Base-by-base conservation (phyloP, 92 coral and sea anemone species). In the Nematostella vectensis region DNA sequence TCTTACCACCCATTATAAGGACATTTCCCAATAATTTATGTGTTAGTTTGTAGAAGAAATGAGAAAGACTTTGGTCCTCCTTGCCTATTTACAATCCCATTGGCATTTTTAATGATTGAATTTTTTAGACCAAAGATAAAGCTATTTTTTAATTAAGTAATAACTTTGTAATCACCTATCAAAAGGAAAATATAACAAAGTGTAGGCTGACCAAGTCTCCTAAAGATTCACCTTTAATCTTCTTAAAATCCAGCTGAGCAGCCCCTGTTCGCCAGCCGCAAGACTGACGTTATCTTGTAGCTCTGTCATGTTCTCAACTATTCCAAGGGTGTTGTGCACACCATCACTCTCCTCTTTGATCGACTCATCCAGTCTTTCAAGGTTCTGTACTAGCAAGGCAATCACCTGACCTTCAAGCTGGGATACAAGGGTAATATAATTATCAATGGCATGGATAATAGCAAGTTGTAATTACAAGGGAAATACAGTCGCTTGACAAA, bases 311-410 rank as follows among this genome's bases (percentile, higher is more conserved):
- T 91, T 91, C 58, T 91, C 98, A 53, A 91, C 50, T 28, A 88
- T 82, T 26, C 98, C 97, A 67, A 91, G 47, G 12, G 98, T 77
- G 47, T 91, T 91, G 49, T 91, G 85, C 4, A 91, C 98, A 42
- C 98, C 98, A 59, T 91, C 96, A 29, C 78, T 83, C 64, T 91
- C 98, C 66, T 91, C 98, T 54, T 81, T 91, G 52, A 86, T 77
- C 21, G 67, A 81, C 54, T 91, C 98, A 56, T 91, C 93, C 65
- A 91, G 83, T 47, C 98, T 72, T 29, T 91, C 98, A 50, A 91
- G 58, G 72, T 81, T 91, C 75, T 91, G 98, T 0, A 85, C 98
- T 55, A 85, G 54, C 56, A 85, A 38, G 16, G 98, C 98, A 45
- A 91, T 75, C 11, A 91, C 73, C 47, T 91, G 98, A 2, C 91